A percentile compares a stretch with the other conserved stretches of the same genome.
These are phyloP conservation scores for Mionectes macconnelli DNA, from an alignment of 2,113 vertebrate genomes.

Conservation along the genomic window DNA sequence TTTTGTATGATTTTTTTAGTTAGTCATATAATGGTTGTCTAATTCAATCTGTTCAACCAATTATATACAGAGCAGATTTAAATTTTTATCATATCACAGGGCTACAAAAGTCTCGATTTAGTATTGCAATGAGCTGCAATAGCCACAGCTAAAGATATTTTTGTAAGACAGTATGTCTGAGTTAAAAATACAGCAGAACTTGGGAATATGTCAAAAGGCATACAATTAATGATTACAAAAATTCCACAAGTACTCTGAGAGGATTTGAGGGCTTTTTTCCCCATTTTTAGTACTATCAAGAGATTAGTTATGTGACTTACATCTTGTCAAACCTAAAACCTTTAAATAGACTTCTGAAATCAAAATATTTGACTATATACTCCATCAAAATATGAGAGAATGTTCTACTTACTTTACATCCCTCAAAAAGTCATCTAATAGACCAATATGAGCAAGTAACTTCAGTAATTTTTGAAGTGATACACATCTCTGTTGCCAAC, in stretches of 20 bases:
- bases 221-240: constrained; percentile 9
- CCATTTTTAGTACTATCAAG: background rate
- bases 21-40: background rate
- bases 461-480: background rate
- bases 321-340: constrained; percentile 32
- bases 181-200: constrained; percentile 26
- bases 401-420: background rate
- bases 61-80: background rate
- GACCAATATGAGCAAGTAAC: background rate
- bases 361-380: constrained; percentile 39
- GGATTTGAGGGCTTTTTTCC: background rate
- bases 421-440: background rate
- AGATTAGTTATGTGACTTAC: background rate
- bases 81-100: background rate
- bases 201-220: background rate
- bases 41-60: background rate
- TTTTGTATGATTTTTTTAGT: background rate
- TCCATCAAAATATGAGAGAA: constrained; percentile 25
- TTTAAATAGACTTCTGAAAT: constrained; percentile 31
- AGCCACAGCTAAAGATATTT: background rate
- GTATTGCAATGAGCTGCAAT: background rate
- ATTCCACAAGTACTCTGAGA: background rate
- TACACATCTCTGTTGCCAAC: background rate
- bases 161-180: background rate
- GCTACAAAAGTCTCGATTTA: background rate